These are phyloP conservation scores for Seira ritae DNA, from an alignment of 2,888 invertebrate species.

Conservation along the genomic window DNA sequence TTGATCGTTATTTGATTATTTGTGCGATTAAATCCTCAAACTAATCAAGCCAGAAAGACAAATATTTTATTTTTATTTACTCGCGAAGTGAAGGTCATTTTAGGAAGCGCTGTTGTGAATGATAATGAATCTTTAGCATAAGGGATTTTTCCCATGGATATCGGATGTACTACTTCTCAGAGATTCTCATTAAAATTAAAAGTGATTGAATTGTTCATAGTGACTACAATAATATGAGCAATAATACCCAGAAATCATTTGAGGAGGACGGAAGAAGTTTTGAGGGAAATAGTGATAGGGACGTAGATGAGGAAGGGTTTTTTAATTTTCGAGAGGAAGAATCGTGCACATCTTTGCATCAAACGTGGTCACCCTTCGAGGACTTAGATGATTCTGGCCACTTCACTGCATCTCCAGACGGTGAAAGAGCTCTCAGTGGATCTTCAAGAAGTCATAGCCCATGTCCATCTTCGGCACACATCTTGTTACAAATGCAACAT, in stretches of 20 bases:
- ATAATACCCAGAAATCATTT: conserved; percentile 11
- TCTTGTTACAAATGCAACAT: conserved; percentile 51
- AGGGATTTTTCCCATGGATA: conserved; percentile 21
- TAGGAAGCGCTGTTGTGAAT: no score
- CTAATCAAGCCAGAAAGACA: background rate
- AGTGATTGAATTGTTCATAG: background rate
- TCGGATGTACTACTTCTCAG: background rate
- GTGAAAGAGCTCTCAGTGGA: conserved; percentile 50
- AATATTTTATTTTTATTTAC: background rate
- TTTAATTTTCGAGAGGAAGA: conserved; percentile 46
- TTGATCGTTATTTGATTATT: no score
- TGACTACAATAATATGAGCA: conserved; percentile 40
- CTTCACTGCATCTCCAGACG: conserved; percentile 69
- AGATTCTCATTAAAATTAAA: background rate
- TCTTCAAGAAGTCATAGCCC: conserved; percentile 61
- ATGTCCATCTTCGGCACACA: conserved; percentile 32
- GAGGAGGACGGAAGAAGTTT: conserved; percentile 49
- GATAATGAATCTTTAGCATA: no score
- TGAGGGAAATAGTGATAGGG: conserved; percentile 30
- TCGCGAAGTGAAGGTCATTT: background rate
- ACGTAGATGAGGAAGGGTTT: conserved; percentile 44
- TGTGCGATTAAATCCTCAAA: no score
- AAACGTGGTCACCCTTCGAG: conserved; percentile 48
- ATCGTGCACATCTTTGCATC: conserved; percentile 17
- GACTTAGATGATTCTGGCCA: conserved; percentile 69